phyloP scores from a whole-genome alignment of 2,888 invertebrate species.

The Dendrolimus houi region DNA sequence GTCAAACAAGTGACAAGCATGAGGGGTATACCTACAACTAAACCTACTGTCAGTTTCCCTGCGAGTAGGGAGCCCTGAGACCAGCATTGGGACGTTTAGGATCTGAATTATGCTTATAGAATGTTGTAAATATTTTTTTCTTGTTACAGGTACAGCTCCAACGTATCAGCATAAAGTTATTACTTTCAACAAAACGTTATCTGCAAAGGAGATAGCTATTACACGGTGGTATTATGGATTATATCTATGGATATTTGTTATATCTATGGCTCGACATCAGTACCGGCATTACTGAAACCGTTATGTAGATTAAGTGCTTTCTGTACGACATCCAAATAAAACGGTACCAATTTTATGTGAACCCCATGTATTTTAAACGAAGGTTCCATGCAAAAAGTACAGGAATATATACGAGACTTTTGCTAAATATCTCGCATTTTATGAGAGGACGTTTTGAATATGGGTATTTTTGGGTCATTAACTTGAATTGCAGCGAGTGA shows the following conservation, averaged over 20 bases:
- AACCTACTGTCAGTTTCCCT: too few species aligned
- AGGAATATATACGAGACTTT: not conserved
- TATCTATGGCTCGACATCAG: constrained; percentile 15
- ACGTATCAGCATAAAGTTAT: too few species aligned
- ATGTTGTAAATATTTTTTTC: too few species aligned
- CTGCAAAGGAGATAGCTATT: not conserved
- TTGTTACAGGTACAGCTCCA: too few species aligned
- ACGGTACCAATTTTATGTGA: constrained; percentile 18
- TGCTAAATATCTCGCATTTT: not conserved
- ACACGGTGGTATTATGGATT: constrained; percentile 16
- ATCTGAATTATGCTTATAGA: too few species aligned
- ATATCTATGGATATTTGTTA: constrained; percentile 32
- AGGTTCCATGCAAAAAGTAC: constrained; percentile 13
- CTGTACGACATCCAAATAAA: constrained; percentile 29
- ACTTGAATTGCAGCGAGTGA: not conserved
- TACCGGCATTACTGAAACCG: constrained; percentile 26
- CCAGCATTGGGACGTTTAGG: too few species aligned
- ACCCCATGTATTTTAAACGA: constrained; percentile 8
- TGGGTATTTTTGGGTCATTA: not conserved
- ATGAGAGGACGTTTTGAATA: not conserved
- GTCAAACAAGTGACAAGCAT: too few species aligned
- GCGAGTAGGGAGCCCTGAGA: too few species aligned
- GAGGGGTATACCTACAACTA: too few species aligned
- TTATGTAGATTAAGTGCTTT: constrained; percentile 51
- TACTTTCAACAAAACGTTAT: not conserved